Evolutionary conservation across 2,888 invertebrate species (phyloP), one percentile per base, ranked within the genome.

Genomic region (Tipula confusa): DNA sequence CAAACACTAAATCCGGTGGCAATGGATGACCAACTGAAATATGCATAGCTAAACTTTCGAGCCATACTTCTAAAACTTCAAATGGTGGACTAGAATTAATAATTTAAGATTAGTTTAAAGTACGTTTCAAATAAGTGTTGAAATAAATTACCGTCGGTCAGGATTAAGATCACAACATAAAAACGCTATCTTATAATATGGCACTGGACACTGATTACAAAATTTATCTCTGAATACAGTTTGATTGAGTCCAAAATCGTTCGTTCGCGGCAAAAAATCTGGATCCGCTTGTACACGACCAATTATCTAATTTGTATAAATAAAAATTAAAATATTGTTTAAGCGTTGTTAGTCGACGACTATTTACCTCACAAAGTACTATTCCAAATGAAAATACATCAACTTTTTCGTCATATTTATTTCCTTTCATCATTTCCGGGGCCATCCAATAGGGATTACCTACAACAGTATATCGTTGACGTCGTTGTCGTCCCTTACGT

Each of bases 361-460:
- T 24, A 79, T 33, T 87, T 87, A 96, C 96, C 94, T 98, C 98
- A 88, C 98, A 98, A 2, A 98, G 90, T 84, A 98, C 95, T 85
- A 98, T 98, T 36, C 98, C 98, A 89, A 96, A 98, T 29, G 97
- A 97, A 90, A 98, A 98, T 85, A 98, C 95, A 87, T 98, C 98
- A 0, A 98, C 98, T 89, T 97, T 97, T 88, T 98, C 98, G 87
- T 98, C 98, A 88, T 98, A 98, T 85, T 96, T 95, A 87, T 96
- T 95, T 24, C 97, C 97, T 88, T 96, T 97, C 96, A 98, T 96
- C 98, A 98, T 98, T 90, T 98, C 98, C 0, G 98, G 98, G 0
- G 98, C 98, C 98, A 98, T 98, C 97, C 98, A 98, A 89, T 97
- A 98, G 0, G 98, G 98, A 91, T 97, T 98, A 0, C 98, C 98